Evolutionary conservation across 1,140 invertebrate genomes (phyloP).

Genomic region (Bombus superbus): DNA sequence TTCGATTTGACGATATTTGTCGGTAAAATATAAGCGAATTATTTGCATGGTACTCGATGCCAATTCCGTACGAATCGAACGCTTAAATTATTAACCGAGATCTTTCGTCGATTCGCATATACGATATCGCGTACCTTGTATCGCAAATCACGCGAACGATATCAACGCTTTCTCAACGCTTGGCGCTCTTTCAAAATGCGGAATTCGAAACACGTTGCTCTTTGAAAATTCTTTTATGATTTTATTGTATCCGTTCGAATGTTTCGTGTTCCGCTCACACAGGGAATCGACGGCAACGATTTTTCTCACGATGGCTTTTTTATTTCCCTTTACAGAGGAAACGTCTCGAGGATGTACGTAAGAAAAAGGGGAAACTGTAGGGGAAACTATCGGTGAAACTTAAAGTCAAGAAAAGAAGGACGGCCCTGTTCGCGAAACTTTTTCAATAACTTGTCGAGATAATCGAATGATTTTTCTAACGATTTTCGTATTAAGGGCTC

Average conservation of each 20-base stretch:
- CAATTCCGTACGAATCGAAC: background rate
- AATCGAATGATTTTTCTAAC: conserved; percentile 19
- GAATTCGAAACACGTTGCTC: conserved; percentile 39
- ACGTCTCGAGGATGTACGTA: conserved; percentile 85
- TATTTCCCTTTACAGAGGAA: conserved; percentile 84
- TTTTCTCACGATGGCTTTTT: conserved; percentile 59
- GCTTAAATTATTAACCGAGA: no score
- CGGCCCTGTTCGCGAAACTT: conserved; percentile 18
- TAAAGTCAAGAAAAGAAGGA: conserved; percentile 53
- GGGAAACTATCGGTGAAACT: conserved; percentile 50
- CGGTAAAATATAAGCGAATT: background rate
- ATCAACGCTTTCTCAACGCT: conserved; percentile 38
- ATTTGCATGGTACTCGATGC: background rate
- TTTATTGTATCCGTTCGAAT: background rate
- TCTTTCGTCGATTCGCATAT: background rate
- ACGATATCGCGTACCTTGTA: background rate
- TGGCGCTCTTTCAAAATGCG: conserved; percentile 30
- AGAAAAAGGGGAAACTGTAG: conserved; percentile 60
- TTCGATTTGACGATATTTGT: background rate
- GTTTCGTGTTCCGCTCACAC: conserved; percentile 40
- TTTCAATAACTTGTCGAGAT: conserved; percentile 42
- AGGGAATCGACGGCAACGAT: background rate
- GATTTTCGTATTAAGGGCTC: background rate
- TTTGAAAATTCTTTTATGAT: background rate
- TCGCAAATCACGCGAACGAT: conserved; percentile 31